A percentile compares a stretch with the other conserved stretches of the same genome.
Evolutionary conservation across 1,140 invertebrate genomes (phyloP).

Genomic region (Drosophila sturtevanti): DNA sequence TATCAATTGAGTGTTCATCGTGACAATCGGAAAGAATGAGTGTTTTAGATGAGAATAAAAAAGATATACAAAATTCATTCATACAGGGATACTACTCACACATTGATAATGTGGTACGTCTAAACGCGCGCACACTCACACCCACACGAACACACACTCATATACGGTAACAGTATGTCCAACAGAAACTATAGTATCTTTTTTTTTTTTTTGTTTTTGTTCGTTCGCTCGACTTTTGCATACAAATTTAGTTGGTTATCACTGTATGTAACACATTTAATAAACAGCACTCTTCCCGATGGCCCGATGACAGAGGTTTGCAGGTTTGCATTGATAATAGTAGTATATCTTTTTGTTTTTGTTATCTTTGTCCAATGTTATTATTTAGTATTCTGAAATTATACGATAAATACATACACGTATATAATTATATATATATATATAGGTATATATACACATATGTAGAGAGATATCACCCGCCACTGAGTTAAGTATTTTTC

Average conservation of each 20-base stretch:
- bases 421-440: slow-evolving; percentile 5
- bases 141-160: neutral
- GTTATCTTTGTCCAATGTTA: slow-evolving; percentile 22
- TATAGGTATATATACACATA: slow-evolving; percentile 16
- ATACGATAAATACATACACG: slow-evolving; percentile 17
- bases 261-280: neutral
- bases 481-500: slow-evolving; percentile 74
- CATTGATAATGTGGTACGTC: neutral
- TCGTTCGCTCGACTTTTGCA: neutral
- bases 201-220: neutral
- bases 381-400: slow-evolving; percentile 39
- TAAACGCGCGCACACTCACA: neutral
- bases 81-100: neutral
- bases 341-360: slow-evolving; percentile 12
- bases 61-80: neutral
- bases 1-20: slow-evolving; percentile 18
- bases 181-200: neutral
- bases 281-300: neutral
- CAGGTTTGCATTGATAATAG: slow-evolving; percentile 8
- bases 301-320: neutral
- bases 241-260: neutral
- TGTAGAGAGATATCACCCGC: slow-evolving; percentile 65
- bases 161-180: neutral
- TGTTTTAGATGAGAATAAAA: slow-evolving; percentile 6
- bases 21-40: slow-evolving; percentile 1